Conservation (phyloP, 2,888 invertebrate genomes). For the Scaptomyza flava region DNA sequence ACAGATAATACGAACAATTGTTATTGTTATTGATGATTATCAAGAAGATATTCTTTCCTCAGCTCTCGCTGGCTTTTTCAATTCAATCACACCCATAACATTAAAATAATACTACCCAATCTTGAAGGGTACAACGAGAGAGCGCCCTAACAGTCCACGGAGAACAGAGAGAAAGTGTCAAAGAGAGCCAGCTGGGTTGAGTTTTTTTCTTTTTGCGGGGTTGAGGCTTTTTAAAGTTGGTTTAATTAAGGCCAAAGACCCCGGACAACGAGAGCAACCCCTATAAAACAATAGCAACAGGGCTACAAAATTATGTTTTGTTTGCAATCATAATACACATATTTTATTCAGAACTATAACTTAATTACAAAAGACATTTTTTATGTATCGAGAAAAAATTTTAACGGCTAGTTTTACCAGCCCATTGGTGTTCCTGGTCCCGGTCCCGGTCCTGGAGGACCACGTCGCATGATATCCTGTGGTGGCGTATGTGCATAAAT, state of each 20-base stretch:
- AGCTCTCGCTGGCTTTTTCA: neutral
- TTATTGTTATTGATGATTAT: neutral
- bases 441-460: conserved; percentile 25
- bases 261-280: conserved; percentile 50
- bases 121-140: neutral
- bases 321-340: neutral
- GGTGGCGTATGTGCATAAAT: conserved; percentile 60
- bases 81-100: neutral
- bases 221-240: conserved; percentile 53
- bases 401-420: conserved; percentile 37
- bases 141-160: conserved; percentile 4
- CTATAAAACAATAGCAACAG: conserved; percentile 44
- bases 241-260: conserved; percentile 72
- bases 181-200: conserved; percentile 24
- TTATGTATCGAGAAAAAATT: too few relatives aligned
- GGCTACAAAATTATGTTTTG: conserved; percentile 26
- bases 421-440: conserved; percentile 52
- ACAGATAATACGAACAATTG: neutral
- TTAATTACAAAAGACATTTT: neutral
- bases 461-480: conserved; percentile 48
- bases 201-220: conserved; percentile 32
- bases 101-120: neutral
- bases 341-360: neutral
- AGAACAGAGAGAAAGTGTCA: conserved; percentile 2
- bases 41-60: neutral